Conservation (phyloP, 2,113 vertebrate species). For the Coracopsis vasa region DNA sequence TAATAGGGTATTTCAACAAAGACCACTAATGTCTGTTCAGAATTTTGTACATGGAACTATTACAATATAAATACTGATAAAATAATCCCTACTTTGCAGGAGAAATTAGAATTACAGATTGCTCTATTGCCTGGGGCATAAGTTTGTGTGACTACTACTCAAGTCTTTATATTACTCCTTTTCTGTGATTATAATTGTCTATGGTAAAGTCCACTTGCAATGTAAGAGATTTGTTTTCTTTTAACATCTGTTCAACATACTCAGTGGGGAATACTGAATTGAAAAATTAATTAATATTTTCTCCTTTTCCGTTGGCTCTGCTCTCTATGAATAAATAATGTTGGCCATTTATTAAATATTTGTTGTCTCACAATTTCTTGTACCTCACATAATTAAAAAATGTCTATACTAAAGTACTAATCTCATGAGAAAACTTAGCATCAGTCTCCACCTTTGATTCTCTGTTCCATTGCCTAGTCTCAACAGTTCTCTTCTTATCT, state of each 20-base stretch:
- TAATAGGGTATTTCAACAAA: not conserved
- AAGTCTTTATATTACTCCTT: not conserved
- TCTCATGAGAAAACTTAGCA: not conserved
- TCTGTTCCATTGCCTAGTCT: not conserved
- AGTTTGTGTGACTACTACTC: not conserved
- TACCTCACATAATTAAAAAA: slow-evolving; percentile 29
- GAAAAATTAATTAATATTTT: slow-evolving; percentile 39
- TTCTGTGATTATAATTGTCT: not conserved
- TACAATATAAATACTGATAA: not conserved
- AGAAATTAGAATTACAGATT: not conserved
- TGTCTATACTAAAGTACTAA: not conserved
- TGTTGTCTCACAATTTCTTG: not conserved
- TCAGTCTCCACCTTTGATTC: not conserved
- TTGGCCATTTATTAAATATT: not conserved
- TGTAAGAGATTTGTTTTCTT: not conserved
- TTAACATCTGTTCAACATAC: not conserved
- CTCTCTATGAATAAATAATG: slow-evolving; percentile 18
- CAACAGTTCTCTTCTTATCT: not conserved
- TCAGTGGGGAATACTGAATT: not conserved
- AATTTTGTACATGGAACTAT: not conserved
- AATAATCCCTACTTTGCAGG: not conserved
- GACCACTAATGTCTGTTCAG: not conserved
- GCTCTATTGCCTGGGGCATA: not conserved
- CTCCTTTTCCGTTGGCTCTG: not conserved
- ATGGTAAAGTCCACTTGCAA: not conserved